phyloP scores from a whole-genome alignment of 2,113 vertebrate genomes.

The Apus apus region DNA sequence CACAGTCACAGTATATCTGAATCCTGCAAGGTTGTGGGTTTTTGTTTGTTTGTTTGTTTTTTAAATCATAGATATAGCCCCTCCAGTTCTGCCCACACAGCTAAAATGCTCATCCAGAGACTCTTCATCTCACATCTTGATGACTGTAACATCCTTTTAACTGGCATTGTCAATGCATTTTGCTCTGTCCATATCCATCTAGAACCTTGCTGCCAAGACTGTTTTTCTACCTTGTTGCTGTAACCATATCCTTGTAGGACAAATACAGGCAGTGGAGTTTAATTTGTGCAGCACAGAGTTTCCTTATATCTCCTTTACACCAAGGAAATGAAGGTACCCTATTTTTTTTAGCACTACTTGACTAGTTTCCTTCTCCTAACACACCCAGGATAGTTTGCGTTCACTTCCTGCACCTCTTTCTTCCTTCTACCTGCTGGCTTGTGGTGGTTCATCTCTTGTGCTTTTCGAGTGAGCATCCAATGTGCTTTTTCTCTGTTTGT shows the following conservation, averaged over 20 bases:
- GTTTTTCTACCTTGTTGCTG: neutral
- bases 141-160: neutral
- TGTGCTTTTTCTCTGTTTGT: neutral
- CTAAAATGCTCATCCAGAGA: neutral
- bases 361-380: neutral
- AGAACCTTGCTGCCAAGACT: neutral
- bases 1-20: neutral
- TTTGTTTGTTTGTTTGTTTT: neutral
- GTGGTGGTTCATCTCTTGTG: neutral
- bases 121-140: neutral
- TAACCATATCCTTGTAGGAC: neutral
- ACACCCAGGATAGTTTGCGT: neutral
- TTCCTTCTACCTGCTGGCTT: neutral
- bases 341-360: neutral
- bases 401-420: neutral
- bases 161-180: neutral
- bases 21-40: neutral
- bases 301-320: neutral
- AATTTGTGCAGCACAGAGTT: neutral
- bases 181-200: neutral
- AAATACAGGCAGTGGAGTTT: neutral
- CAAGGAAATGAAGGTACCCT: neutral
- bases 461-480: neutral
- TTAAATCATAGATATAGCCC: neutral
- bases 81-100: neutral